phyloP scores from a whole-genome alignment of 2,113 vertebrate species.

The Periophthalmus modestus region DNA sequence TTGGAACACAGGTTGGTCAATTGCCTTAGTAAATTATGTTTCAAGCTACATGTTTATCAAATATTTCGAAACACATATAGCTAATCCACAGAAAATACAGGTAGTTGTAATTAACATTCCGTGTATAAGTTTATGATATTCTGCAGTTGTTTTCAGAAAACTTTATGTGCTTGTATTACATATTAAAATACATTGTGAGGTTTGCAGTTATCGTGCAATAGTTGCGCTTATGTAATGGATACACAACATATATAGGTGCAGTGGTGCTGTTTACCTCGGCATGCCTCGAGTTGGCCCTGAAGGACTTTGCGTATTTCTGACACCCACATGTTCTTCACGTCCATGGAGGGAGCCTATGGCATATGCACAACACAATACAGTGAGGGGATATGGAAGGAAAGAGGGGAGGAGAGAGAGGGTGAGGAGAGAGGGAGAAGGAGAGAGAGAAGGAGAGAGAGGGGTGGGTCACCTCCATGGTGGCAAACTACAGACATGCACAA shows the following conservation, averaged over 20 bases:
- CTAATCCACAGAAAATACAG: no score
- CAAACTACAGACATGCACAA: conserved; percentile 75
- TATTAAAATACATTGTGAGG: background rate
- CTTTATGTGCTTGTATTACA: background rate
- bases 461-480: conserved; percentile 86
- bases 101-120: no score
- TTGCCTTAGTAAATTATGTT: no score
- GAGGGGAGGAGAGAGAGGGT: background rate
- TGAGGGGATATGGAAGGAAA: conserved; percentile 11
- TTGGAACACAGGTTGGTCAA: no score
- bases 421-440: no score
- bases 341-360: conserved; percentile 88
- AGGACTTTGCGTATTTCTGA: conserved; percentile 94
- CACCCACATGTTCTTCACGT: conserved; percentile 93
- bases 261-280: conserved; percentile 79
- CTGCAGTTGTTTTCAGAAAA: background rate
- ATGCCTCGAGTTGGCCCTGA: conserved; percentile 87
- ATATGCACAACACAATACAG: background rate
- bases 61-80: no score
- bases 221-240: background rate
- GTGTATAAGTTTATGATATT: no score
- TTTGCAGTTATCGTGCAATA: background rate
- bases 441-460: no score
- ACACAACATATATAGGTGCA: background rate
- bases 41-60: no score